Evolutionary conservation across 2,888 invertebrate genomes (phyloP).

Genomic region (Sussaba pulchella): DNA sequence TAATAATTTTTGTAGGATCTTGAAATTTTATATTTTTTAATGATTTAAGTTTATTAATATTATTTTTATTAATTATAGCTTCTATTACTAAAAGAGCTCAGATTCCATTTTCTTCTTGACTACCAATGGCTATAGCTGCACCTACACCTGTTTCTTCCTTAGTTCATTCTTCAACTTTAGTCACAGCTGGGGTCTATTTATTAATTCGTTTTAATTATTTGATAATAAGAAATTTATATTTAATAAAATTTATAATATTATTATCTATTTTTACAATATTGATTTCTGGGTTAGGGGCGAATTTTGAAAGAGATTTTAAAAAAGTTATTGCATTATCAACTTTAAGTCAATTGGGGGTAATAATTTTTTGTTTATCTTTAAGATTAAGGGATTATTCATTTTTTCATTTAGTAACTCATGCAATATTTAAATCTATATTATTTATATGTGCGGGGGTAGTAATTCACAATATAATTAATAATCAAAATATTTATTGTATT

Average conservation of each 20-base stretch:
- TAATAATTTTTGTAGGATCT: constrained; percentile 86
- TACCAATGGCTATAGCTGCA: constrained; percentile 91
- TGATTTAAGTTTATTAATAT: constrained; percentile 84
- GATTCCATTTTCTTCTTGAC: constrained; percentile 92
- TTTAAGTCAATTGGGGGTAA: constrained; percentile 90
- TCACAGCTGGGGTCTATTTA: constrained; percentile 91
- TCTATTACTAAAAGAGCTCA: constrained; percentile 92
- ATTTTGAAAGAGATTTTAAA: constrained; percentile 90
- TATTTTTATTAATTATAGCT: constrained; percentile 83
- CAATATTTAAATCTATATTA: constrained; percentile 91
- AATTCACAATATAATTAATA: constrained; percentile 88
- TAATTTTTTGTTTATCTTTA: constrained; percentile 88
- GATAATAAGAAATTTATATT: too few species aligned
- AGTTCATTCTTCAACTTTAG: constrained; percentile 92
- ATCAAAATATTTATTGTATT: constrained; percentile 89
- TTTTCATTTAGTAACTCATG: constrained; percentile 91
- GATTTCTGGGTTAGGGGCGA: constrained; percentile 87
- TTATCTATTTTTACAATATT: constrained; percentile 86
- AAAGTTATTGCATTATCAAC: constrained; percentile 93
- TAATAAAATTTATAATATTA: constrained; percentile 53
- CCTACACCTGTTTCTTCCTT: constrained; percentile 92
- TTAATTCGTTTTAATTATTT: constrained; percentile 88
- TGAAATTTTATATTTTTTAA: constrained; percentile 83
- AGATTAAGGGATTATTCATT: constrained; percentile 87
- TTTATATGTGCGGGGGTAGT: constrained; percentile 90